phyloP scores from a whole-genome alignment of 2,888 invertebrate species.

The Agrochola lychnidis region DNA sequence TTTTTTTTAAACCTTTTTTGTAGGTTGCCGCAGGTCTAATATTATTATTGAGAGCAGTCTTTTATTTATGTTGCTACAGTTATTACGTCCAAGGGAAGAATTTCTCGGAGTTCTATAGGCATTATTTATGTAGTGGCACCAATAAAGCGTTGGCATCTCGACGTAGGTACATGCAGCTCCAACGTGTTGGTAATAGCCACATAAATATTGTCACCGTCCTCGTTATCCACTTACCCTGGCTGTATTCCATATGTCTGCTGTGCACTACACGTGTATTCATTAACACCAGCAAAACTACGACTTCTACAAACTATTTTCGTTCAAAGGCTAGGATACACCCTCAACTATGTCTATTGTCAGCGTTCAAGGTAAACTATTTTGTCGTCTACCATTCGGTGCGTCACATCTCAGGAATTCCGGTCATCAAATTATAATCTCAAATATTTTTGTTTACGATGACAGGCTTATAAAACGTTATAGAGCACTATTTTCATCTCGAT shows the following conservation, averaged over 20 bases:
- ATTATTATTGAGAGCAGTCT: neutral
- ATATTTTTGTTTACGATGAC: conserved; percentile 66
- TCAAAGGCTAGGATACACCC: conserved; percentile 34
- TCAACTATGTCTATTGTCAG: conserved; percentile 33
- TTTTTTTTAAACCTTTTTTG: no score
- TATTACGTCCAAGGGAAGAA: neutral
- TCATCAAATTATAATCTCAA: conserved; percentile 57
- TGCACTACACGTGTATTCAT: conserved; percentile 31
- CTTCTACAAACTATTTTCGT: conserved; percentile 36
- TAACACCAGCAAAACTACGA: conserved; percentile 15
- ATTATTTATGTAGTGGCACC: conserved; percentile 26
- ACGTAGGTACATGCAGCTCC: neutral
- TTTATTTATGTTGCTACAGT: neutral
- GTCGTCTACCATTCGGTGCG: conserved; percentile 49
- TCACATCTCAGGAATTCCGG: conserved; percentile 63
- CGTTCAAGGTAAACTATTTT: conserved; percentile 61
- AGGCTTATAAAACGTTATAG: conserved; percentile 65
- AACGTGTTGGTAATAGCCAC: conserved; percentile 18
- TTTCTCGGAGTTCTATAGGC: neutral
- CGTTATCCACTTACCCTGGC: conserved; percentile 43
- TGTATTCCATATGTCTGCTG: conserved; percentile 19
- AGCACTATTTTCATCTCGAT: conserved; percentile 81
- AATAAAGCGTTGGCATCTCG: conserved; percentile 33
- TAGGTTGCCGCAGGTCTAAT: no score
- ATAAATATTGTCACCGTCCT: conserved; percentile 36